Percentiles rank a stretch among this genome's conserved stretches.
Evolutionary conservation across 2,888 invertebrate species (phyloP).

Genomic region (Drosophila tanythrix): DNA sequence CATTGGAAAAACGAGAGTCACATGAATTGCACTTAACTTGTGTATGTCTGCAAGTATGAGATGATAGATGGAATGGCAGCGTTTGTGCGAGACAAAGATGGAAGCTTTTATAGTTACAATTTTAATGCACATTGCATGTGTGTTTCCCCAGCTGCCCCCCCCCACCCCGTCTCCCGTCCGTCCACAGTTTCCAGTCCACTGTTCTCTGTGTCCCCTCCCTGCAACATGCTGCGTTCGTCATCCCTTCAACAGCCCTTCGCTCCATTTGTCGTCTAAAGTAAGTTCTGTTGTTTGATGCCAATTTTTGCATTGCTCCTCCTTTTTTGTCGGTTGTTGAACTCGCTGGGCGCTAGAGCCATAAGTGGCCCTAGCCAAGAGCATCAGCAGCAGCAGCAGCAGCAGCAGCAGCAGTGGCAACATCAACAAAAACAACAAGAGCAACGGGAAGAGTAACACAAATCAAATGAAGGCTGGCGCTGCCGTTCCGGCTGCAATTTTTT

Average conservation of each 20-base stretch:
- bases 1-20: constrained; percentile 52
- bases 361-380: constrained; percentile 67
- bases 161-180: accelerated
- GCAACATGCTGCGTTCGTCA: constrained; percentile 21
- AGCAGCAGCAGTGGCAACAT: constrained; percentile 9
- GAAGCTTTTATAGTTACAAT: constrained; percentile 75
- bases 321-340: constrained; percentile 79
- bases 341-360: constrained; percentile 68
- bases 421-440: constrained; percentile 36
- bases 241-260: constrained; percentile 1
- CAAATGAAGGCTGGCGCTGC: constrained; percentile 69
- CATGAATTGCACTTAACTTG: constrained; percentile 79
- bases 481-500: constrained; percentile 52
- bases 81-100: constrained; percentile 8
- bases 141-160: constrained; percentile 16
- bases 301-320: constrained; percentile 70
- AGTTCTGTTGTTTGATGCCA: constrained; percentile 80
- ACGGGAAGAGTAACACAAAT: constrained; percentile 66
- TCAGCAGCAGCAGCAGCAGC: constrained; percentile 6
- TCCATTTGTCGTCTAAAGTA: constrained; percentile 65
- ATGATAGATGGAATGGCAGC: constrained; percentile 24
- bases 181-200: no score
- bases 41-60: constrained; percentile 38
- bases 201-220: not conserved
- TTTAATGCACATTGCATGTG: constrained; percentile 78